Evolutionary conservation across 2,113 vertebrate species (phyloP).

Genomic region (Nestor notabilis): DNA sequence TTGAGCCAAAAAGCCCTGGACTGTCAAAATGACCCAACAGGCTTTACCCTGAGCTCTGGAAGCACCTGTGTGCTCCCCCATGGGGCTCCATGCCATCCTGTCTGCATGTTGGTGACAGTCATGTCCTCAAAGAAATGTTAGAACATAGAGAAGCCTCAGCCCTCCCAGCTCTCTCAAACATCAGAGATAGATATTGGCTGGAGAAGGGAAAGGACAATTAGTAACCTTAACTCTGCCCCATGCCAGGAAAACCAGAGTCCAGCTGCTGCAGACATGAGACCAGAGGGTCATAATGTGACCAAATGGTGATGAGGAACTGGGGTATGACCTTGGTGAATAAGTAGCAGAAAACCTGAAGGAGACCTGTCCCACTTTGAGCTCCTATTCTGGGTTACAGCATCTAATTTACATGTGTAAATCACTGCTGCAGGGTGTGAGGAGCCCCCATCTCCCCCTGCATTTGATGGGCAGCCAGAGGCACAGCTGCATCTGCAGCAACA

Average conservation of each 20-base stretch:
- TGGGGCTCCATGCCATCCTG: not conserved
- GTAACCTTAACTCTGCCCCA: not conserved
- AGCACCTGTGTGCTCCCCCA: fast-evolving
- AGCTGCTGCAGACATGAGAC: not conserved
- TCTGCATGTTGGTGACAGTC: fast-evolving
- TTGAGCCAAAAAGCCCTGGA: not conserved
- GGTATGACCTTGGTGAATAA: not conserved
- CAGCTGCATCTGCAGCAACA: not conserved
- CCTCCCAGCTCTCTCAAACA: not conserved
- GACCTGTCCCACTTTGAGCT: not conserved
- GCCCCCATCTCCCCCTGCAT: not conserved
- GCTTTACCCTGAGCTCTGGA: not conserved
- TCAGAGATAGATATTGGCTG: not conserved
- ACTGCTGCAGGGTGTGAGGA: not conserved
- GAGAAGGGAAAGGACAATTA: not conserved
- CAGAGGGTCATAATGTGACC: not conserved
- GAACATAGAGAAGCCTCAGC: not conserved
- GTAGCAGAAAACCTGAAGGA: not conserved
- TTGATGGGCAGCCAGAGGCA: conserved; percentile 18
- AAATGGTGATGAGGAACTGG: not conserved
- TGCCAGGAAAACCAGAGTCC: not conserved
- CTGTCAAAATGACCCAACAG: not conserved
- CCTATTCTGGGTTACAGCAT: not conserved
- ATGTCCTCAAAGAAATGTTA: not conserved
- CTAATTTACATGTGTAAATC: not conserved